Evolutionary conservation across 2,797 vertebrate genomes (phyloP).

Genomic region (Silurus lanzhouensis): DNA sequence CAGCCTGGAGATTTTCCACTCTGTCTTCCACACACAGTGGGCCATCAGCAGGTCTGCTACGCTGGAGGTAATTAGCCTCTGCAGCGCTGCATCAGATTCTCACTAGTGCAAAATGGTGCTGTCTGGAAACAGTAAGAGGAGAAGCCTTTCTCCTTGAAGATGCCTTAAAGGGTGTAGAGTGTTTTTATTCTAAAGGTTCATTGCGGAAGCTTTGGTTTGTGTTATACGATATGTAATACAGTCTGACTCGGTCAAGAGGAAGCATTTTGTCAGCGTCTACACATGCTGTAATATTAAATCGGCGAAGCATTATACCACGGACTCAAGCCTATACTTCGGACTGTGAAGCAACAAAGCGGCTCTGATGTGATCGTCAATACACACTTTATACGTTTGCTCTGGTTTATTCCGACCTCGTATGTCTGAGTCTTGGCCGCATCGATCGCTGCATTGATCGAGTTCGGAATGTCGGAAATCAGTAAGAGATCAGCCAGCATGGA

Average conservation of each 20-base stretch:
- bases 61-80: constrained; percentile 53
- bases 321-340: not conserved
- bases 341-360: not conserved
- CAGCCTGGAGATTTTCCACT: constrained; percentile 27
- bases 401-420: not conserved
- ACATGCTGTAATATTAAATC: not conserved
- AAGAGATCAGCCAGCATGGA: not conserved
- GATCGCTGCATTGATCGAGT: not conserved
- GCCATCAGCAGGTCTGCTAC: constrained; percentile 38
- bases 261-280: not conserved
- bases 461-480: constrained; percentile 13
- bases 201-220: not conserved
- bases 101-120: constrained; percentile 14
- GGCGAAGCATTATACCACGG: not conserved
- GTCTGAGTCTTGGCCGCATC: not conserved
- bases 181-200: constrained; percentile 9
- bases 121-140: constrained; percentile 9
- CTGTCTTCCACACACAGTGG: constrained; percentile 11
- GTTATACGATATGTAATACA: not conserved
- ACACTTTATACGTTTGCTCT: constrained; percentile 21
- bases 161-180: constrained; percentile 17
- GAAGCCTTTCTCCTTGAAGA: constrained; percentile 12
- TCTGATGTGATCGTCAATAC: constrained; percentile 2
- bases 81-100: constrained; percentile 34
- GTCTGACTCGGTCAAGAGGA: not conserved